phyloP scores from a whole-genome alignment of 2,888 invertebrate species.

The Timema podura region DNA sequence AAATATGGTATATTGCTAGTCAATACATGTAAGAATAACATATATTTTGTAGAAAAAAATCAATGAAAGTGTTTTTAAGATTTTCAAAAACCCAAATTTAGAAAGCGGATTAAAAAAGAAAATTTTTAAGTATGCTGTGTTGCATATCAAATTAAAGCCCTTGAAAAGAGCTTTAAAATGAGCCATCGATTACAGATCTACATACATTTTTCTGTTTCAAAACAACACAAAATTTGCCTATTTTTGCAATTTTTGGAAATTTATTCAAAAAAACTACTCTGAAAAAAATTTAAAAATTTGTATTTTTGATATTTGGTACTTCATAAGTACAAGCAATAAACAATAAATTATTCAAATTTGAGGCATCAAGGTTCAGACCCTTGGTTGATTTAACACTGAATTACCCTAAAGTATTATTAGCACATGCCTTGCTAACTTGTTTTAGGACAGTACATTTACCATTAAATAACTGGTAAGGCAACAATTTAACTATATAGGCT shows the following conservation, averaged over 20 bases:
- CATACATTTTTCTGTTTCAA: background rate
- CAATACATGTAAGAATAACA: no score
- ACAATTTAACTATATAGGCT: no score
- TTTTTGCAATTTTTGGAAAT: background rate
- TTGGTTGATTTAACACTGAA: background rate
- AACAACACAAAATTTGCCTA: background rate
- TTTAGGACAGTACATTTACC: no score
- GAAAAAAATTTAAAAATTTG: background rate
- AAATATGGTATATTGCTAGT: no score
- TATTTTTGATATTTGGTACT: background rate
- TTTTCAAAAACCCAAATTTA: background rate
- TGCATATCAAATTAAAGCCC: conserved; percentile 1
- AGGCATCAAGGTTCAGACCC: no score
- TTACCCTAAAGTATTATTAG: no score
- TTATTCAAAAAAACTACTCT: background rate
- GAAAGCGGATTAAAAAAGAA: background rate
- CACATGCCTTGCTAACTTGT: no score
- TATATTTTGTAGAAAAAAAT: background rate
- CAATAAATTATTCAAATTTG: no score
- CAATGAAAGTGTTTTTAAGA: background rate
- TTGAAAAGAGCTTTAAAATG: background rate
- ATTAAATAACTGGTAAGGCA: no score
- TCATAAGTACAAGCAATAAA: background rate
- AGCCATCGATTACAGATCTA: background rate
- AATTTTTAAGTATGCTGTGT: background rate